phyloP scores from a whole-genome alignment of 2,888 invertebrate species.

The Panopea generosa region DNA sequence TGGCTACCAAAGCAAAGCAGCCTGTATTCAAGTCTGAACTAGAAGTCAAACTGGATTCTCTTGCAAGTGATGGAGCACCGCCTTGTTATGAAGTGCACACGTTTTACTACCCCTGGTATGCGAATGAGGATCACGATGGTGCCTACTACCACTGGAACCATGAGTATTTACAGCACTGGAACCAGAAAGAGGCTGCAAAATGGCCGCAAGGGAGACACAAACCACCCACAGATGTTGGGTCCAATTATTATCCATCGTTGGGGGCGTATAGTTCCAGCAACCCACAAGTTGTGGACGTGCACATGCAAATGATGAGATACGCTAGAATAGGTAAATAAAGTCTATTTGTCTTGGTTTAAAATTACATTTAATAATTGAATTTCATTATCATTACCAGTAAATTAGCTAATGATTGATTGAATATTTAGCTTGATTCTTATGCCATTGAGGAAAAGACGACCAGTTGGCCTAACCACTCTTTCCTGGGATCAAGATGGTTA shows the following conservation, averaged over 20 bases:
- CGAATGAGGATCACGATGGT: constrained; percentile 80
- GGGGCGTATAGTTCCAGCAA: constrained; percentile 87
- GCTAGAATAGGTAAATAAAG: constrained; percentile 86
- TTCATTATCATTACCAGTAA: too few species aligned
- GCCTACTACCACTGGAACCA: constrained; percentile 85
- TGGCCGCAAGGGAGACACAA: constrained; percentile 86
- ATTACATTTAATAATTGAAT: too few species aligned
- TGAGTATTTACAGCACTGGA: constrained; percentile 83
- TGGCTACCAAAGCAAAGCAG: not conserved
- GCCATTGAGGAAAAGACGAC: too few species aligned
- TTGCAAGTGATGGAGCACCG: too few species aligned
- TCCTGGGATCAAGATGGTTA: too few species aligned
- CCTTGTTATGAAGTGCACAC: constrained; percentile 83
- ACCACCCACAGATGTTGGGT: constrained; percentile 87
- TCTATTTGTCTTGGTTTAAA: too few species aligned
- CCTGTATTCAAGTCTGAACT: too few species aligned
- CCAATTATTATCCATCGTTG: constrained; percentile 87
- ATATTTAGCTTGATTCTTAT: too few species aligned
- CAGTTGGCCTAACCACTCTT: too few species aligned
- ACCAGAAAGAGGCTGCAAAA: constrained; percentile 82
- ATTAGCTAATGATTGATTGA: too few species aligned
- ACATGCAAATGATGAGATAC: constrained; percentile 88
- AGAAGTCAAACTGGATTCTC: too few species aligned
- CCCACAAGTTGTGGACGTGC: constrained; percentile 86
- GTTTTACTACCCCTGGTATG: constrained; percentile 86